Evolutionary conservation across 2,113 vertebrate species (phyloP), one percentile per base, ranked within the genome.

Genomic region (Orientallactaga bullata): DNA sequence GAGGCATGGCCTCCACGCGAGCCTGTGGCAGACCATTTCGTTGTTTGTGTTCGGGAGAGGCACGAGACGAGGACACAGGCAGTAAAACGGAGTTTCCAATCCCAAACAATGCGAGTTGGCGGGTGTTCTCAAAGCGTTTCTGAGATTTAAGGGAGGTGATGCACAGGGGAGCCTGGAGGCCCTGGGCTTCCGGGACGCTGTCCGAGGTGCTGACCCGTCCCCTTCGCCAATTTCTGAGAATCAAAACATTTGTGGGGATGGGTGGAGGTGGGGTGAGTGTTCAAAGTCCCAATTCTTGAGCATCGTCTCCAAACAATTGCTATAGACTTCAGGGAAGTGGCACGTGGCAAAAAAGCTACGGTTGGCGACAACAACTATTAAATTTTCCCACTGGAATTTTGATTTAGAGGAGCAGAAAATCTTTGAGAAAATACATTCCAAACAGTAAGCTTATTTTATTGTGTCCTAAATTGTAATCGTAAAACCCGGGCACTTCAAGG

Each of bases 171-270:
- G 1, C 7, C 23, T 0, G 13, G 20, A 11, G 55, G 51, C 20
- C 1, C 0, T 2, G 0, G 0, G 3, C 12, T 15, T 9, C 30
- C 0, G 0, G 2, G 81, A 28, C 12, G n/a, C 94, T 97, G 86
- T 97, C 97, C 84, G 11, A 42, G 89, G 96, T 96, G 77, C 96
- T 97, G 96, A 92, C 23, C 15, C 0, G 0, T 60, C 2, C 0
- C 3, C 65, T 0, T 0, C n/a, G 21, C 73, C n/a, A 37, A 32
- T 23, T 61, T 66, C 63, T 7, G 5, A 71, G 65, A 73, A 91
- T 6, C 35, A 35, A 5, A 0, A 63, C 0, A 0, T 39, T 69
- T 55, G 18, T 23, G 71, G 35, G 63, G n/a, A 93, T 47, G 8
- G 35, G 13, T 1, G 30, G 39, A 11, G 30, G 9, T 76, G 35